Base-by-base conservation (phyloP, 2,888 invertebrate species). In the Drosophila quinaria region DNA sequence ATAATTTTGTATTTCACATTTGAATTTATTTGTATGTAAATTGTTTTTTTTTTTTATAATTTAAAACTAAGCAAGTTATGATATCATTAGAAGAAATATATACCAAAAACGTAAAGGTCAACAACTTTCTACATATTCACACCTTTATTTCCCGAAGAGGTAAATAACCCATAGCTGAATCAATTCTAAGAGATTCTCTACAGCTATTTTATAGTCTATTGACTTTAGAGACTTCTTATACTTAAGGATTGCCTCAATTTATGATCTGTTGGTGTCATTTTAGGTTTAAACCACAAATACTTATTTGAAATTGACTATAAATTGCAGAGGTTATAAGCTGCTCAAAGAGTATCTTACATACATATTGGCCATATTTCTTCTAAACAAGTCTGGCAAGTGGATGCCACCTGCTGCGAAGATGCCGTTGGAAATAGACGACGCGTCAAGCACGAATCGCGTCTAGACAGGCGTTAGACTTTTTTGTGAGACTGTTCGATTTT, bases 381-480 rank as follows among this genome's bases (percentile, higher is more conserved):
- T 22, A 10, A 22, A 15, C 47, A 46, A 50, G 56, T 42, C 55
- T 71, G 35, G 33, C 22, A 50, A 60, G 37, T 59, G 66, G 61
- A 56, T 61, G 46, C 65, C 88, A 85, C 86, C 86, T 82, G 82
- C 74, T 87, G 86, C 15, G 63, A 31, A 52, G 55, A 37, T 29
- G 39, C 59, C 56, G 42, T 37, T 68, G 67, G 58, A 58, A 47
- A 51, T 37, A 63, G 58, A 61, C 66, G 70, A 54, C 54, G 35
- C 60, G 42, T 58, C 49, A 49, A 10, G 13, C 25, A 15, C 25
- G 61, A 56, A 50, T 49, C 59, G 60, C 68, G 84, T 84, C 84
- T 84, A 84, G 84, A 84, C 84, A 63, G 66, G 70, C 65, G 72
- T 80, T 69, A 75, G 78, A 80, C 86, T 50, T 64, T 58, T 64